Evolutionary conservation across 2,888 invertebrate genomes (phyloP).

Genomic region (Anorthoa munda): DNA sequence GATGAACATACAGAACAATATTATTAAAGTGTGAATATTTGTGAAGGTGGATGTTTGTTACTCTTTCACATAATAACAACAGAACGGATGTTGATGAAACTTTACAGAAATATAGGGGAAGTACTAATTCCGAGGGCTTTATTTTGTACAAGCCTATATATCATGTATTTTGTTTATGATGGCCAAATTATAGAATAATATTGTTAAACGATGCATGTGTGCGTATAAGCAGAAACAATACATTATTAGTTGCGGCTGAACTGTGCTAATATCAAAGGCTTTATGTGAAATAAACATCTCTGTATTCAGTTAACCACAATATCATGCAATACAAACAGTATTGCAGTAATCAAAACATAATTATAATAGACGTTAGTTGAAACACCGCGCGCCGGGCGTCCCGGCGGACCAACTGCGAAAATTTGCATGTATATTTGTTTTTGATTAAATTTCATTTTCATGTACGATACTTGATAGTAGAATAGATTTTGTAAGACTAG

Average conservation of each 20-base stretch:
- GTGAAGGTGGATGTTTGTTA: too few species aligned
- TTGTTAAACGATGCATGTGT: background rate
- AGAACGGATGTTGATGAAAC: too few species aligned
- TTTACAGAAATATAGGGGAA: too few species aligned
- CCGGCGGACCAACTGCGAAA: too few species aligned
- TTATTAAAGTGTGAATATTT: too few species aligned
- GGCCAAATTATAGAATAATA: background rate
- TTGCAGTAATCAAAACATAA: constrained; percentile 4
- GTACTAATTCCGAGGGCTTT: background rate
- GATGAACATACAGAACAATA: background rate
- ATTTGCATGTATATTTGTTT: too few species aligned
- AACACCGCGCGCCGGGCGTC: too few species aligned
- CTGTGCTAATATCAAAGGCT: constrained; percentile 11
- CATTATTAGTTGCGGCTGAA: background rate
- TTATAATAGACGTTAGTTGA: too few species aligned
- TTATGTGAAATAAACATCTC: constrained; percentile 15
- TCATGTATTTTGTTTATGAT: background rate
- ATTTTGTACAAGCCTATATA: background rate
- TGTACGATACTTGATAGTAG: too few species aligned
- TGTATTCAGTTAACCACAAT: constrained; percentile 18
- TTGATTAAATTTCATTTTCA: too few species aligned
- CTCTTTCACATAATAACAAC: too few species aligned
- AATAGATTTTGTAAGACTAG: too few species aligned
- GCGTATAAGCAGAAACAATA: background rate
- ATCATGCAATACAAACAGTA: background rate